Evolutionary conservation across 2,888 invertebrate species (phyloP), one percentile per base, ranked within the genome.

Genomic region (Pterostichus madidus): DNA sequence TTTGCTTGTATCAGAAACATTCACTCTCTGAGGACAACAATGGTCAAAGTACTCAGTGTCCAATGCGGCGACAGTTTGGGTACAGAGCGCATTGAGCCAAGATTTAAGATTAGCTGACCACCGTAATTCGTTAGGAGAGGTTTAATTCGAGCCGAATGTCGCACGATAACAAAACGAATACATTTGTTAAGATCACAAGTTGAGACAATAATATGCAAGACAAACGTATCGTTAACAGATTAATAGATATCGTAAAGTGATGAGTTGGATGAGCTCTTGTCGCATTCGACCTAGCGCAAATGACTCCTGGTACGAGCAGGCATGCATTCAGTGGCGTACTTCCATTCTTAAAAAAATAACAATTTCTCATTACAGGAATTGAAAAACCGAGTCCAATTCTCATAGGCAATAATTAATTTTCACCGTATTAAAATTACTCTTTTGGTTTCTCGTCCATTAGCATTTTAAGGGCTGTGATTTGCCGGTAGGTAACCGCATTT

Each of bases 181-280:
- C 64, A 80, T 68, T 80, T 80, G 64, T 80, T 31, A 24, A 46
- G 46, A 80, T 80, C 64, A 31, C 80, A 10, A 49, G 32, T 49
- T 32, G 17, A 15, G 80, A 56, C 80, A 73, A 80, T 80, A 80
- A 80, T 80, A 73, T 71, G 73, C 56, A 71, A 80, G 71, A 80
- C 64, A 80, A 80, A 80, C 73, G 80, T 80, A 56, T 71, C 71
- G 80, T 80, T 73, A 73, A 80, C 56, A 71, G 80, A 80, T 80
- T 80, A n/a, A 80, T 80, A 73, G 71, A 80, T 80, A 73, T 71
- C 80, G 80, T 80, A 49, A 68, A 80, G 49, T 80, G 80, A 80
- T 80, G 52, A 61, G 61, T 10, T 46, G 59, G 68, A 49, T 52
- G 32, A 68, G 80, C 32, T 56, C 32, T 68, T 80, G 59, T 78